phyloP scores from a whole-genome alignment of 2,888 invertebrate genomes.

The Onthophagus sagittarius region DNA sequence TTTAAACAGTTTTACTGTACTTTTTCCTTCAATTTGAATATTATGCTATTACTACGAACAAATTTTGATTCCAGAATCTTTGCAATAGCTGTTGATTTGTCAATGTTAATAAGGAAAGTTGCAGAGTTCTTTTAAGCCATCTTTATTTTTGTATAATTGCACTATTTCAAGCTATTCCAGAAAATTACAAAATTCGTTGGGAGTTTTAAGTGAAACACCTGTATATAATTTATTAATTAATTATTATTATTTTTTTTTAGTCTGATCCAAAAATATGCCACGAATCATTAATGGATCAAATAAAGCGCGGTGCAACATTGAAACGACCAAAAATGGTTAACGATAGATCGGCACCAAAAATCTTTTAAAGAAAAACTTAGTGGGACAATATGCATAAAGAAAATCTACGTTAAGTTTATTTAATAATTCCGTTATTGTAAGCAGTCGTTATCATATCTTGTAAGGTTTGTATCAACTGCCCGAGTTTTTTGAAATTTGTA shows the following conservation, averaged over 20 bases:
- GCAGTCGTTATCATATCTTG: not conserved
- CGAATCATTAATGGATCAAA: slow-evolving; percentile 92
- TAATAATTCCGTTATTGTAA: slow-evolving; percentile 7
- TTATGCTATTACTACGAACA: no score
- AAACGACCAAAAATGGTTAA: slow-evolving; percentile 73
- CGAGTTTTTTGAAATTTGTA: not conserved
- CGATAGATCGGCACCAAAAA: slow-evolving; percentile 86
- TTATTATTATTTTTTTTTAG: slow-evolving; percentile 42
- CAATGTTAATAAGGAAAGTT: no score
- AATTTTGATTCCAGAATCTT: no score
- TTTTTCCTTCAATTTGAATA: no score
- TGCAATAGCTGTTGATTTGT: no score
- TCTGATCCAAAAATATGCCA: slow-evolving; percentile 76
- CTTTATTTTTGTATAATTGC: no score
- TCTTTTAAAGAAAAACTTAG: slow-evolving; percentile 38
- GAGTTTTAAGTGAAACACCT: no score
- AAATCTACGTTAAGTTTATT: not conserved
- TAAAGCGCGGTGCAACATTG: slow-evolving; percentile 79
- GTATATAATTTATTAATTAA: not conserved
- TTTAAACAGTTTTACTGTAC: no score
- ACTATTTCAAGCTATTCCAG: no score
- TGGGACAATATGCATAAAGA: not conserved
- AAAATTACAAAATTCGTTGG: no score
- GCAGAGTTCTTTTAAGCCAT: no score
- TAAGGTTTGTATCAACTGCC: not conserved